Base-by-base conservation (phyloP, 2,797 vertebrate species). In the Moxostoma hubbsi region DNA sequence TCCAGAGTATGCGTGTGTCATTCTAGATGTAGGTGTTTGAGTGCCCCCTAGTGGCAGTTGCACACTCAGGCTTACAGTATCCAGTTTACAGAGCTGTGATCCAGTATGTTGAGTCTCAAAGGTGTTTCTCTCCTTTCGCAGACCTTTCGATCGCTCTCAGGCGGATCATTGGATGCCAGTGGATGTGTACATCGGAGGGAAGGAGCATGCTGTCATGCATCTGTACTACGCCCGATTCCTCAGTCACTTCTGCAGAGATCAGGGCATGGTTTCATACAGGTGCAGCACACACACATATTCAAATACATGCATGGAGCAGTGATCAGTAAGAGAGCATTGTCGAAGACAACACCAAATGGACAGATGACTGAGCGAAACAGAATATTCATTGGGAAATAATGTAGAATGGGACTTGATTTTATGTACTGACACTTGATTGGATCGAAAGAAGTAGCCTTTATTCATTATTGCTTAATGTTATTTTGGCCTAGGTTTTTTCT, bases 151-250 rank as follows among this genome's bases (percentile, higher is more conserved):
- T 54, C 86, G 89, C 4, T 91, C 89, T 0, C 81, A 91, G 43
- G 96, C 92, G 1, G 95, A 99, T 84, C 92, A 91, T 87, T 99
- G 98, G 98, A 94, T 99, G 91, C 98, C 98, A 1, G 98, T 99
- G 86, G 97, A 99, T 61, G 87, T 99, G 80, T 99, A 99, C 90
- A 92, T 99, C 0, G 98, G 98, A 10, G 98, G 98, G 45, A 99
- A 99, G 83, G 98, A 99, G 61, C 98, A 99, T 0, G 98, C 97
- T 0, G 97, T 99, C 84, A 97, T 99, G 98, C 98, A 99, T 80
- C 88, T 99, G 85, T 99, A 98, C 91, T 99, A 97, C 0, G 97
- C 98, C 0, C 95, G 98, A 47, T 99, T 99, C 91, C 90, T 99
- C 50, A 95, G 90, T 81, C 98, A 99, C 87, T 99, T 99, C 90